Evolutionary conservation across 2,113 vertebrate species (phyloP), one percentile per base, ranked within the genome.

Genomic region (Arizona elegans): DNA sequence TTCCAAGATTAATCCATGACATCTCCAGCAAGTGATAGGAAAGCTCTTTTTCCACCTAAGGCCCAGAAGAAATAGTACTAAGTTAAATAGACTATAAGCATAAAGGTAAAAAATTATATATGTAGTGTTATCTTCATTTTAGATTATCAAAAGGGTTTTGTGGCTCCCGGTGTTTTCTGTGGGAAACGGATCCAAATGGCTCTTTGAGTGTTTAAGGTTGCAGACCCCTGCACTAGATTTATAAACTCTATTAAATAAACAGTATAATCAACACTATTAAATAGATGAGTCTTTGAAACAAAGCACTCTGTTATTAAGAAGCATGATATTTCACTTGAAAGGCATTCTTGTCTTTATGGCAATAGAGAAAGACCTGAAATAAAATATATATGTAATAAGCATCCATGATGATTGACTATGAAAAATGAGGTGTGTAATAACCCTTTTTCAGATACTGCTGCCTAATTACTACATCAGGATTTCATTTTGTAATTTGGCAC

Each of bases 271-370:
- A 55, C 15, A 55, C 54, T 17, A 55, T 81, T 38, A 29, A 38
- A 81, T 7, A 47, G 81, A 47, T 47, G 33, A 95, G 92, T 94
- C 95, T 92, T 93, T 87, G 94, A 88, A 93, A 92, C 87, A 81
- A 0, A 0, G 87, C 85, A 95, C 94, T 75, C 52, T 89, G 26
- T 87, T 96, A 95, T 92, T 24, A 93, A 75, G 52, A 92, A 91
- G 90, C 90, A 24, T 92, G 86, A 88, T 94, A 56, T 92, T 92
- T 24, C 89, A 86, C 91, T 91, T 92, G 59, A 94, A 94, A 96
- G 94, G 87, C 1, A 87, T 96, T 96, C 93, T 93, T 96, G 54
- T 95, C 92, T 96, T 95, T 94, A 92, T 50, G n/a, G 38, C 62
- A 90, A 38, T 29, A 38, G 93, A 89, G 93, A 94, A 95, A 94